Conservation (phyloP, 1,140 invertebrate genomes). For the Cydia fagiglandana region DNA sequence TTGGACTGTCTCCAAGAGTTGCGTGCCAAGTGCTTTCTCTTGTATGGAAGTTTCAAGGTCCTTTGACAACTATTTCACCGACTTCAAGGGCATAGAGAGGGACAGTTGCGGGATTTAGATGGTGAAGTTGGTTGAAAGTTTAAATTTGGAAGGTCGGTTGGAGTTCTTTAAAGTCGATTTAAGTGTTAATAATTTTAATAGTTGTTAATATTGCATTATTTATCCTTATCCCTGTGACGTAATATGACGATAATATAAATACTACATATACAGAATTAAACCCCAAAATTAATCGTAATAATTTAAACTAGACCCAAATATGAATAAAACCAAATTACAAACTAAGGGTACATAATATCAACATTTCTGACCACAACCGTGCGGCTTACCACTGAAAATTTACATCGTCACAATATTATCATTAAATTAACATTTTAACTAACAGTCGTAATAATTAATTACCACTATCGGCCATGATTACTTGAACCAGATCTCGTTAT, state of each 20-base stretch:
- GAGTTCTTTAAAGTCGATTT: too few species aligned
- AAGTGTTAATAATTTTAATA: not conserved
- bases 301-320: not conserved
- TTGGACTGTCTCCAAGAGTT: conserved; percentile 3
- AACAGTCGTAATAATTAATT: conserved; percentile 4
- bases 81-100: not conserved
- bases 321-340: not conserved
- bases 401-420: not conserved
- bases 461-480: not conserved
- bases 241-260: not conserved
- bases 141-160: not conserved
- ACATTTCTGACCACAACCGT: not conserved
- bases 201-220: not conserved
- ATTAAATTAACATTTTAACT: conserved; percentile 14
- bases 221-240: not conserved
- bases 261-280: too few species aligned
- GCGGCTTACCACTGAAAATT: not conserved
- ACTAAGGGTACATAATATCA: not conserved
- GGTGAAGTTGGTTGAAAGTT: not conserved
- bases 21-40: conserved; percentile 17
- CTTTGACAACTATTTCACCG: not conserved
- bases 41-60: conserved; percentile 14
- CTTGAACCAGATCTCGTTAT: conserved; percentile 3
- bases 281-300: not conserved
- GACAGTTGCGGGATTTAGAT: not conserved